Evolutionary conservation across 2,113 vertebrate species (phyloP).

Genomic region (Perca schrenkii): DNA sequence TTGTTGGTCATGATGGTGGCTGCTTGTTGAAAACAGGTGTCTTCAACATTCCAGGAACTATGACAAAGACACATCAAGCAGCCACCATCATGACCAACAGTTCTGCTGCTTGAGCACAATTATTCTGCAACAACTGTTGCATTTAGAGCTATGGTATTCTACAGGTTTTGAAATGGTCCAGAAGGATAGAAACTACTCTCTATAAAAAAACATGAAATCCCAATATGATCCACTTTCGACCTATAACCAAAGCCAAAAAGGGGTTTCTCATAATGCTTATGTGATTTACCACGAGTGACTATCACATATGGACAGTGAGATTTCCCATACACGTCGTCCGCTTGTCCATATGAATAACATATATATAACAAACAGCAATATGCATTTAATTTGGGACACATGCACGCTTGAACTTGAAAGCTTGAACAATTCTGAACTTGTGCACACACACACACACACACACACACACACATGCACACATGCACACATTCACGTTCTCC

Average conservation of each 20-base stretch:
- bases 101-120: background rate
- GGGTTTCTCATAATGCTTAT: background rate
- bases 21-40: too few species aligned
- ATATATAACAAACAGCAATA: background rate
- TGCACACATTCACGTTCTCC: background rate
- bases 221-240: background rate
- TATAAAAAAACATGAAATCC: background rate
- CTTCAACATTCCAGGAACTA: too few species aligned
- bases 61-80: too few species aligned
- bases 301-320: background rate
- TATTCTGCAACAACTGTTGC: background rate
- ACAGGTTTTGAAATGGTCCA: background rate
- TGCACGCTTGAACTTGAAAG: background rate
- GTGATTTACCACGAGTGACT: background rate
- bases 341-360: background rate
- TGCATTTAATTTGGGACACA: background rate
- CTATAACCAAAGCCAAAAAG: background rate
- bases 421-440: too few species aligned
- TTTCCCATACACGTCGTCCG: background rate
- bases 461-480: background rate
- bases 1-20: too few species aligned
- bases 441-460: too few species aligned
- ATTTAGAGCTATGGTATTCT: background rate
- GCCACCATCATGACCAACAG: too few species aligned
- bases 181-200: background rate